These are phyloP conservation scores for Epicampocera succincta DNA, from an alignment of 2,888 invertebrate species.

Conservation along the genomic window DNA sequence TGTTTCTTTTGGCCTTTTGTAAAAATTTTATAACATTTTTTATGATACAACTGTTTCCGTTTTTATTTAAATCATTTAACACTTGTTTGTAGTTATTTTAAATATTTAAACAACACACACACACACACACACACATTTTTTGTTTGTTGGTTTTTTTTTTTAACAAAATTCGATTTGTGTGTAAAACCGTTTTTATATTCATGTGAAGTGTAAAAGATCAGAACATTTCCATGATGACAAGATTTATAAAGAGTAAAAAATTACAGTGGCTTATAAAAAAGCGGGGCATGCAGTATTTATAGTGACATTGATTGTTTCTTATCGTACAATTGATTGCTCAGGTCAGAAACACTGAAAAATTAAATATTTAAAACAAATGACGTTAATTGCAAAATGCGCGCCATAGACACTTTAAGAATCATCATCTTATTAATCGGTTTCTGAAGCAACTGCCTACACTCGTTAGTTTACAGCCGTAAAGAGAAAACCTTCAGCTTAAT, in stretches of 20 bases:
- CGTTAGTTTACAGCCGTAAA: no score
- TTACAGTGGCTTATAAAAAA: background rate
- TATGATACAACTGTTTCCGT: background rate
- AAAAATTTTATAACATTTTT: conserved; percentile 14
- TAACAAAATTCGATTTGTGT: background rate
- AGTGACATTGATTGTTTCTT: background rate
- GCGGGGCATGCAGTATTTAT: background rate
- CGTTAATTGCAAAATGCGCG: no score
- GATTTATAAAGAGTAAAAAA: background rate
- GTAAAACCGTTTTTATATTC: conserved; percentile 1
- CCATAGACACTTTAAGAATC: no score
- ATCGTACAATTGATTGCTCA: no score
- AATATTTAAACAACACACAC: conserved; percentile 26
- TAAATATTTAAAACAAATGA: no score
- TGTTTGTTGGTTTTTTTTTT: no score
- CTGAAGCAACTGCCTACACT: no score
- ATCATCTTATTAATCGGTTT: no score
- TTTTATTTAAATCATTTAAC: conserved; percentile 46
- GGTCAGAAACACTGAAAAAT: no score
- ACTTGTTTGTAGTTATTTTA: conserved; percentile 46
- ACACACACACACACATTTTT: background rate
- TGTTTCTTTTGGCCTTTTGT: no score
- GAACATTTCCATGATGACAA: conserved; percentile 20
- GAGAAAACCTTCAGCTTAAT: no score
- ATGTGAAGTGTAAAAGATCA: conserved; percentile 12